Evolutionary conservation across 2,113 vertebrate species (phyloP).

Genomic region (Spilogale gracilis): DNA sequence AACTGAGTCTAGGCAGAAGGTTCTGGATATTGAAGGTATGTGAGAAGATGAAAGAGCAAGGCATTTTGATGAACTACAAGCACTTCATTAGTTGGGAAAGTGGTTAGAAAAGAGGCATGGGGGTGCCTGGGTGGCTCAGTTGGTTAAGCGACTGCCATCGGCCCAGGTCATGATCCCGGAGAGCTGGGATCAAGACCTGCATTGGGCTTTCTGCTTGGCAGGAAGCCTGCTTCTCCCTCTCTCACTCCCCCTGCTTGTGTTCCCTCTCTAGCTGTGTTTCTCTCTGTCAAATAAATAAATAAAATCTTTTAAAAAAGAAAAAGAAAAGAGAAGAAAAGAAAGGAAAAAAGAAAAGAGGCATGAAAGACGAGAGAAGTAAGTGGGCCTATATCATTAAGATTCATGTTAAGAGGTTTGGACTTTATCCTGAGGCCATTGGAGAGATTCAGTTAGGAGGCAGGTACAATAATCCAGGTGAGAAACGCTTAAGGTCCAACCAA

Average conservation of each 20-base stretch:
- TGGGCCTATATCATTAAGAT: background rate
- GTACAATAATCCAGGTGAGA: background rate
- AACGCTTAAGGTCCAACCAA: background rate
- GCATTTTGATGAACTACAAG: background rate
- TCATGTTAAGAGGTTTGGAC: background rate
- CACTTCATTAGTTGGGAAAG: background rate
- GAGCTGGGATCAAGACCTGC: too few relatives aligned
- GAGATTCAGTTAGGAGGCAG: background rate
- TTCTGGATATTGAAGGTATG: conserved; percentile 23
- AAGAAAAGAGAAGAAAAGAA: background rate
- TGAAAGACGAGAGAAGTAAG: background rate
- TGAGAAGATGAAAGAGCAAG: background rate
- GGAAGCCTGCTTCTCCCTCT: too few relatives aligned
- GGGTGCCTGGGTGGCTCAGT: too few relatives aligned
- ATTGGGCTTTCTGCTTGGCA: too few relatives aligned
- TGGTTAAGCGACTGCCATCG: too few relatives aligned
- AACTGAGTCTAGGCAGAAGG: background rate
- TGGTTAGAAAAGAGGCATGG: background rate
- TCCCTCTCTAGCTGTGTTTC: too few relatives aligned
- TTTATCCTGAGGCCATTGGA: conserved; percentile 9
- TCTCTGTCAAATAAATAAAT: too few relatives aligned
- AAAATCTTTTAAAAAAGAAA: too few relatives aligned
- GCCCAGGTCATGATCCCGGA: too few relatives aligned
- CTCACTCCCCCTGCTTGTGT: too few relatives aligned
- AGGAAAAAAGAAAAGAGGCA: background rate